Evolutionary conservation across 2,888 invertebrate genomes (phyloP).

Genomic region (Loripinus fragilis): DNA sequence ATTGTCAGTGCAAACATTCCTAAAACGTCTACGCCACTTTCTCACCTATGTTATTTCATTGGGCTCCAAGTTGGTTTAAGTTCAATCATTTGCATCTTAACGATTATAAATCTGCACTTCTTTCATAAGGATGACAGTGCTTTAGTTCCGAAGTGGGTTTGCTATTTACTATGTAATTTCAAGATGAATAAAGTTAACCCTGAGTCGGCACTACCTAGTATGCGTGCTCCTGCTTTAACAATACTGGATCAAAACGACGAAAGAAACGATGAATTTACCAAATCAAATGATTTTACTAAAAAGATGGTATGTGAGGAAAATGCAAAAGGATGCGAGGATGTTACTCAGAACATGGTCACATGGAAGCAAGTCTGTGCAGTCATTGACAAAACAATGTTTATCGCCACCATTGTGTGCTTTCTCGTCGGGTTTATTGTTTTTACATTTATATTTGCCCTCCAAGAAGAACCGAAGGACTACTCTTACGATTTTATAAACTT

Average conservation of each 20-base stretch:
- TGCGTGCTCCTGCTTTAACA: background rate
- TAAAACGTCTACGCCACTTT: background rate
- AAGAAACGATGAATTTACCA: background rate
- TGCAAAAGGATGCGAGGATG: background rate
- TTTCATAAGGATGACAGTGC: background rate
- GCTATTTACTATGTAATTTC: background rate
- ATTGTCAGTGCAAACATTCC: background rate
- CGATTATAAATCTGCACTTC: background rate
- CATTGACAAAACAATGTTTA: background rate
- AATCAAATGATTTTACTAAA: background rate
- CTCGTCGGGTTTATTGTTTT: background rate
- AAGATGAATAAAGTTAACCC: background rate
- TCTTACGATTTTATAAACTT: no score
- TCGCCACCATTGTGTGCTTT: background rate
- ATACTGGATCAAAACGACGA: background rate
- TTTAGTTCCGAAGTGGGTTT: background rate
- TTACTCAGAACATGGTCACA: background rate
- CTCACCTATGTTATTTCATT: background rate
- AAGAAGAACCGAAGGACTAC: background rate
- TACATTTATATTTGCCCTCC: background rate
- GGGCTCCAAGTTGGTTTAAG: background rate
- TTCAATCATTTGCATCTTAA: background rate
- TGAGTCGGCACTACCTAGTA: background rate
- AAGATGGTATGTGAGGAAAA: background rate
- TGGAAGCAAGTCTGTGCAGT: background rate